Percentiles rank a stretch among this genome's conserved stretches.
Conservation (phyloP, 1,140 invertebrate genomes). For the Bombus turneri region DNA sequence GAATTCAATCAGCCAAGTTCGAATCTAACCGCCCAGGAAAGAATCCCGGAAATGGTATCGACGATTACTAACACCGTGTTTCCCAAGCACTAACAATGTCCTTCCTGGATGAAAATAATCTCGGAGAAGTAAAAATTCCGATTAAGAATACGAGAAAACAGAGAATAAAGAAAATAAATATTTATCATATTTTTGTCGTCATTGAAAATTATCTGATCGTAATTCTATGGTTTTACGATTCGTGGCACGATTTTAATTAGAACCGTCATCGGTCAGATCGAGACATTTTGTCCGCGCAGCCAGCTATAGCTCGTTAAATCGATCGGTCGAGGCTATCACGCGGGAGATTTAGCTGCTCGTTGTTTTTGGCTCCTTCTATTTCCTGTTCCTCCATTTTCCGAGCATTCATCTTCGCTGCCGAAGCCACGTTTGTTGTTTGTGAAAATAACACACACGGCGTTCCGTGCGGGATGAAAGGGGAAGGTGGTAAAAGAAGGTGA, state of each 20-base stretch:
- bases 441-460: constrained; percentile 27
- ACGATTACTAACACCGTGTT: too few relatives aligned
- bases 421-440: constrained; percentile 46
- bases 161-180: too few relatives aligned
- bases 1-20: too few relatives aligned
- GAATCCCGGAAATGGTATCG: too few relatives aligned
- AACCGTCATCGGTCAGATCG: not conserved
- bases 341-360: constrained; percentile 40
- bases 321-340: constrained; percentile 5
- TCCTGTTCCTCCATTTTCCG: constrained; percentile 42
- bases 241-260: not conserved
- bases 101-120: too few relatives aligned
- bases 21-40: too few relatives aligned
- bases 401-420: constrained; percentile 42
- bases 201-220: not conserved
- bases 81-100: too few relatives aligned
- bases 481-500: not conserved
- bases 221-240: not conserved
- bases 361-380: constrained; percentile 48
- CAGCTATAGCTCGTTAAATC: constrained; percentile 7
- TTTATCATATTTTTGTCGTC: too few relatives aligned
- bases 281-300: not conserved
- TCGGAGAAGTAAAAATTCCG: too few relatives aligned
- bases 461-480: not conserved
- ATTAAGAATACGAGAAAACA: too few relatives aligned